Conservation (phyloP, 2,797 vertebrate genomes). For the Austrolebias charrua region DNA sequence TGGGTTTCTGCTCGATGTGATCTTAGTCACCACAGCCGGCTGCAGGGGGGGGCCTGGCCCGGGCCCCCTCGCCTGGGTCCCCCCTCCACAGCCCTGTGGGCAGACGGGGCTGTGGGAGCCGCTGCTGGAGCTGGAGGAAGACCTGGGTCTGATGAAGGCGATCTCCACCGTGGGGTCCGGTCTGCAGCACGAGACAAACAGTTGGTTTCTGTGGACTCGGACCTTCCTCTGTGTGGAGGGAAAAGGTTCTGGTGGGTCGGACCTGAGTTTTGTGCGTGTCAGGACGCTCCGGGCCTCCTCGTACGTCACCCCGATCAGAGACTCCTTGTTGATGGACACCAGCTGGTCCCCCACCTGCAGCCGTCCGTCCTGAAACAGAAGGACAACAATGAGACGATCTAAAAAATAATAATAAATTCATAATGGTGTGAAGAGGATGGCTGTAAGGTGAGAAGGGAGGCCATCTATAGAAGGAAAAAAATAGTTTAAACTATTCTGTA, state of each 20-base stretch:
- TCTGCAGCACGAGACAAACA: conserved; percentile 63
- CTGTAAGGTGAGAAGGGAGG: too few species aligned
- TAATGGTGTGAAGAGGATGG: too few species aligned
- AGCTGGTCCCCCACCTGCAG: conserved; percentile 91
- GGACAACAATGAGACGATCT: background rate
- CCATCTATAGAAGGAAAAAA: too few species aligned
- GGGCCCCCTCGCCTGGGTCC: conserved; percentile 33
- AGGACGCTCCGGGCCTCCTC: conserved; percentile 91
- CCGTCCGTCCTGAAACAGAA: conserved; percentile 85
- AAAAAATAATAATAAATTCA: too few species aligned
- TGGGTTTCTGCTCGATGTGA: conserved; percentile 59
- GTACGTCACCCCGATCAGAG: conserved; percentile 89
- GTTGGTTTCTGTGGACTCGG: background rate
- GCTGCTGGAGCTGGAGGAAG: conserved; percentile 68
- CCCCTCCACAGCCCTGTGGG: conserved; percentile 47
- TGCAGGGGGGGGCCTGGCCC: conserved; percentile 37
- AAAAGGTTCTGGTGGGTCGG: background rate
- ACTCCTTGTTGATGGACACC: conserved; percentile 93
- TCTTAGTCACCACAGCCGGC: conserved; percentile 62
- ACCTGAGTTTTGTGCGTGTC: conserved; percentile 86
- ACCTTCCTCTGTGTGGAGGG: background rate
- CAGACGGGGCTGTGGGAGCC: conserved; percentile 71
- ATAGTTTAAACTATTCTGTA: too few species aligned
- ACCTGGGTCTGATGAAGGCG: conserved; percentile 86
- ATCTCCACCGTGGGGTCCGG: conserved; percentile 89